Conservation (phyloP, 2,797 vertebrate species). For the Acropternis orthonyx region DNA sequence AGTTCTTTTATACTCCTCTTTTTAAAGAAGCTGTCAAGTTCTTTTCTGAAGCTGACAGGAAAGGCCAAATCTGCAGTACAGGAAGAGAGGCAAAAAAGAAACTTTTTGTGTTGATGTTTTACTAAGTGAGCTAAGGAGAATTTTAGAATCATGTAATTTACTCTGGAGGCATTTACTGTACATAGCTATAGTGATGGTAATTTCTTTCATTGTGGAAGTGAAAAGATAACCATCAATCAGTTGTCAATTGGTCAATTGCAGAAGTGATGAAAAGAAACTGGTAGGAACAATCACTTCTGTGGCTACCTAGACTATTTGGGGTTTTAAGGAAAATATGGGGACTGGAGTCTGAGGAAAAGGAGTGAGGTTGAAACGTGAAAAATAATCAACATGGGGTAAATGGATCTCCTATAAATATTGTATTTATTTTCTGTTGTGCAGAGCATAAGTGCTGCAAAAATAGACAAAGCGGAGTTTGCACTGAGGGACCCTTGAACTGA, state of each 20-base stretch:
- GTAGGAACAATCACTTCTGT: conserved; percentile 87
- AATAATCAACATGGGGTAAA: conserved; percentile 9
- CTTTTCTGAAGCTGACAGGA: conserved; percentile 86
- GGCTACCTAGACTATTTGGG: conserved; percentile 89
- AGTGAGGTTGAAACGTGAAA: conserved; percentile 65
- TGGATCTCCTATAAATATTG: neutral
- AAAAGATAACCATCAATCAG: conserved; percentile 99
- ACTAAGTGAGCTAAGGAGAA: conserved; percentile 87
- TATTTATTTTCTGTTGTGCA: fast-evolving
- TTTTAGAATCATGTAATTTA: conserved; percentile 99
- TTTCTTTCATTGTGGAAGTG: conserved; percentile 93
- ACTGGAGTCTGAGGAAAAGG: conserved; percentile 81
- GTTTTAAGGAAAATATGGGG: conserved; percentile 86
- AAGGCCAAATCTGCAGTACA: conserved; percentile 89
- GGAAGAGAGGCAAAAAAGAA: conserved; percentile 84
- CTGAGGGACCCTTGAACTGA: neutral
- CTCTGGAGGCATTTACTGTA: conserved; percentile 98
- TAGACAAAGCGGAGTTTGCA: neutral
- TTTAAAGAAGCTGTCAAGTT: conserved; percentile 99
- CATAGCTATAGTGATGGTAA: conserved; percentile 99
- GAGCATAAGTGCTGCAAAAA: neutral
- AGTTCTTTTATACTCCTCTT: conserved; percentile 88
- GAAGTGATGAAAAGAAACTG: conserved; percentile 91
- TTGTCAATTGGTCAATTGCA: conserved; percentile 99
- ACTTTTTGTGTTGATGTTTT: conserved; percentile 90